phyloP scores from a whole-genome alignment of 2,113 vertebrate genomes.

The Indri indri region DNA sequence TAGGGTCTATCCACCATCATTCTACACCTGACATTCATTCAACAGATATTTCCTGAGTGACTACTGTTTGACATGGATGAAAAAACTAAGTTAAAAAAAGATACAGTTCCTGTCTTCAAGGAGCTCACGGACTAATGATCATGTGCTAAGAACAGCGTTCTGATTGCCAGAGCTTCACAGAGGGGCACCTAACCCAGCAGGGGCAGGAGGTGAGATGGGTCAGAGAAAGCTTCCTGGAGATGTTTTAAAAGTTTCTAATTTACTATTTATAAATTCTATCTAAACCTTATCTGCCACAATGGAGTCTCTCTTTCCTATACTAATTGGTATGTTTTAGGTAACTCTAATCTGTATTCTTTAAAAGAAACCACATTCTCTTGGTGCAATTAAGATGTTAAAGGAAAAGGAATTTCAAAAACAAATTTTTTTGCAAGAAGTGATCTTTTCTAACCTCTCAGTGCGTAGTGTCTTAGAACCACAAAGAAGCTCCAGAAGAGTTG shows the following conservation, averaged over 20 bases:
- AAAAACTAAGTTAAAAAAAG: background rate
- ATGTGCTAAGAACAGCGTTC: background rate
- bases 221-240: background rate
- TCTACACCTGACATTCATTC: background rate
- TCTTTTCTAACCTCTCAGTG: background rate
- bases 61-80: background rate
- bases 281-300: background rate
- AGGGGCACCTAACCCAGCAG: background rate
- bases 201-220: too few species aligned
- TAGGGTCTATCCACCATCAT: background rate
- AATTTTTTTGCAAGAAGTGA: background rate
- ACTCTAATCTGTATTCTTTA: background rate
- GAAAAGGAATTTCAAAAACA: background rate
- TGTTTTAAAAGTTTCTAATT: background rate
- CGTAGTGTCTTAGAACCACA: background rate
- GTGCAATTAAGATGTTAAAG: background rate
- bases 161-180: background rate
- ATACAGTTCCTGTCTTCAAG: background rate
- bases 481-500: background rate
- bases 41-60: background rate
- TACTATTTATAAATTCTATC: constrained; percentile 3
- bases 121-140: background rate
- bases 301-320: background rate
- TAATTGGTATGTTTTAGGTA: background rate
- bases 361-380: background rate